Evolutionary conservation across 2,113 vertebrate species (phyloP), one percentile per base, ranked within the genome.

Genomic region (Perognathus longimembris): DNA sequence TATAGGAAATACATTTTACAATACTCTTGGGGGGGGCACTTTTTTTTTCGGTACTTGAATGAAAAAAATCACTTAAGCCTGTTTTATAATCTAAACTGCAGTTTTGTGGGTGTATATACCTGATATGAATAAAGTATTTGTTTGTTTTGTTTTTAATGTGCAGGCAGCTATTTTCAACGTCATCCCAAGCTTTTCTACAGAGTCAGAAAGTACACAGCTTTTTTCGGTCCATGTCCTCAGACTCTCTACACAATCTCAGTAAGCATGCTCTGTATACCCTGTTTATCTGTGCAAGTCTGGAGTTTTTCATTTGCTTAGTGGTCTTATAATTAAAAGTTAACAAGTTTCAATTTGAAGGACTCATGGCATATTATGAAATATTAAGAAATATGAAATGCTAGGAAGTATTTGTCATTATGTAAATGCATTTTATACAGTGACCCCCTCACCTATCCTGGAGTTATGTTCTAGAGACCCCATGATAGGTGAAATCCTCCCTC

Each of bases 101-200:
- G 40, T 11, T 50, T 2, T 28, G 30, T 69, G 22, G 70, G 32
- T 81, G 18, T 83, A 11, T 40, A 28, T 36, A 21, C 34, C 1
- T 45, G 74, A 63, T 36, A 34, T 42, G 94, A 76, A 93, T 30
- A 6, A 15, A 54, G 50, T 15, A 15, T 54, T 54, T 45, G 10
- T 45, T 24, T 74, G 9, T 91, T 32, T 88, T 77, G 30, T 40
- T 97, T 21, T 57, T 94, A 63, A 45, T 86, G 69, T 97, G 63
- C 96, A 99, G 99, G 98, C 98, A 99, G 97, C 98, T 98, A 96
- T 99, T 99, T 98, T 98, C 99, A 93, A 98, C 98, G 67, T 98
- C 99, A 45, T 99, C 99, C 0, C 98, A 98, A 93, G 97, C 98
- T 95, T 99, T 99, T 97, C 98, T 98, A 80, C 98, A 98, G 98